Base-by-base conservation (phyloP, 2,113 vertebrate genomes). In the Spea bombifrons region DNA sequence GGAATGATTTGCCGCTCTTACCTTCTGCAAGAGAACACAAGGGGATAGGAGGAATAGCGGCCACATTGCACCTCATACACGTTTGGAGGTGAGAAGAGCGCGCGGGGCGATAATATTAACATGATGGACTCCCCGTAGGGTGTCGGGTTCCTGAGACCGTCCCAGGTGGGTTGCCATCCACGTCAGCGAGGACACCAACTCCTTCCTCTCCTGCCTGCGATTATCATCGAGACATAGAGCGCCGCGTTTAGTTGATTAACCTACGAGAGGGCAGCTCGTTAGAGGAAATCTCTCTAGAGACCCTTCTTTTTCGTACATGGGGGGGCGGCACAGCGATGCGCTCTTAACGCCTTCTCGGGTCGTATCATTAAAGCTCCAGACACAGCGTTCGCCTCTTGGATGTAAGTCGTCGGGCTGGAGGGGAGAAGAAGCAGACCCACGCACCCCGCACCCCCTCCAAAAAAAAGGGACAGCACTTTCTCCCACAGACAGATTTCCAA, bases 191-290 rank as follows among this genome's bases (percentile, higher is more conserved):
- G 84, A 86, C 84, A 86, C 82, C 80, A 85, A 79, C 30, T 78
- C 47, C 86, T 84, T 87, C 83, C n/a, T 61, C 75, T 85, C 82
- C 64, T 78, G 30, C 30, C 30, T 30, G 30, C 30, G 2, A 80
- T 85, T 83, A 85, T 77, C 88, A 90, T 86, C 85, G 87, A 69
- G 8, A 82, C 78, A 81, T 85, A 71, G 88, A 85, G 89, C 30
- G 85, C 76, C 55, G 84, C 85, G 76, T 80, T 82, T 52, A 82
- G 85, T 53, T 81, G 57, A 83, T 80, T 86, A 47, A 30, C 55
- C 43, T 9, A 83, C 17, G 1, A 76, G 76, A 84, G 85, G 86
- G 85, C 71, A 84, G 88, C 83, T 82, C 2, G 30, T 30, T 30
- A 30, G 1, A 30, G 50, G 9, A 10, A 52, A 7, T 52, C 9